Evolutionary conservation across 1,140 invertebrate species (phyloP), one percentile per base, ranked within the genome.

Genomic region (Orchesella cincta): DNA sequence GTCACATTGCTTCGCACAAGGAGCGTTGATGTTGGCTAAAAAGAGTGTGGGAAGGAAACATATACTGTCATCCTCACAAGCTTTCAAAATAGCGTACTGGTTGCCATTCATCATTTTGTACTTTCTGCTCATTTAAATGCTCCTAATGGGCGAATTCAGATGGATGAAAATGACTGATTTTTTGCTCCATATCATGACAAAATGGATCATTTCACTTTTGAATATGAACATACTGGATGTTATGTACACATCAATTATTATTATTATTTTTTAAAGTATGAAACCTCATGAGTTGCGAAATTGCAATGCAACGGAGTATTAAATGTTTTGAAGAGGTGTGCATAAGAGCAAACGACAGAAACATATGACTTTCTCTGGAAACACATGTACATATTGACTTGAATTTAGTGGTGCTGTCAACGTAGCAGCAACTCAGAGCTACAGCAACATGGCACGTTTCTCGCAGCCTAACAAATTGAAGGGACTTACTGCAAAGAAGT

Each of bases 191-290:
- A 57, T 57, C 23, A n/a, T 57, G 52, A 57, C 52, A 57, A 57
- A 14, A 57, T 57, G 52, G 52, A 57, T 57, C 52, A 57, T 57
- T 57, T 57, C 14, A 57, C 52, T 57, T 57, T 46, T 18, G 18
- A 46, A 46, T 46, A 46, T 46, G 39, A 46, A 8, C 18, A 8
- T 46, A n/a, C 39, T 5, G 39, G 39, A 8, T 46, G 39, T 18
- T 8, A 18, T 46, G 18, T 46, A 46, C 39, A 8, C 18, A 5
- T 46, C 39, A 8, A 18, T 46, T 5, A 8, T 46, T 46, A 46
- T 46, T 46, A n/a, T 18, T 18, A 46, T 46, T 46, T 46, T 57
- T 57, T n/a, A 46, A 46, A 46, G 39, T 20, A 46, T 20, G 39
- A 46, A n/a, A 46, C 39, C 5, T 46, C 39, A 46, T 46, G 39